Conservation (phyloP, 2,888 invertebrate species). For the Muschampia plurimacula region DNA sequence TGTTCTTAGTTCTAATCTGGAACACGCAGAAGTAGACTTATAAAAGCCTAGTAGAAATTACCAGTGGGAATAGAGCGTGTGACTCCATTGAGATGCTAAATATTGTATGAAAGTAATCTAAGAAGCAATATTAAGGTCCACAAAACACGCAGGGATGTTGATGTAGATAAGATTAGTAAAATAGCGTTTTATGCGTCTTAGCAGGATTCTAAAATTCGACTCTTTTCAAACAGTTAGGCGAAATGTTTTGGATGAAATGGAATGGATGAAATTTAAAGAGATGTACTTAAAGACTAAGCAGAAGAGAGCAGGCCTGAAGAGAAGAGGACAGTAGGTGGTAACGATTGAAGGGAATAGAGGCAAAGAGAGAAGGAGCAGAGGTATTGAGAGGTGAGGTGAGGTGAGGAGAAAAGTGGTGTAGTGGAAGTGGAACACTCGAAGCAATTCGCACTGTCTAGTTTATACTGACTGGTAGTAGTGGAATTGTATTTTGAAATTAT, state of each 20-base stretch:
- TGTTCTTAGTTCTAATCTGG: not conserved
- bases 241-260: not conserved
- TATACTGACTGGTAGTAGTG: no score
- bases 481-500: no score
- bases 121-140: not conserved
- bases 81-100: not conserved
- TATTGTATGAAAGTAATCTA: slow-evolving; percentile 20
- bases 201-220: not conserved
- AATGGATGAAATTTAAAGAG: no score
- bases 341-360: no score
- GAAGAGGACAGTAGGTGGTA: no score
- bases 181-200: not conserved
- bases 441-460: no score
- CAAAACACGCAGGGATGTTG: not conserved
- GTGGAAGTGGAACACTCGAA: no score
- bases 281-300: not conserved
- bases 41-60: not conserved
- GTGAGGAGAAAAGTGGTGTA: no score
- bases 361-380: no score
- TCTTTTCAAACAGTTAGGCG: not conserved
- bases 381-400: no score
- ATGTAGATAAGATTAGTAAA: not conserved
- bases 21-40: not conserved
- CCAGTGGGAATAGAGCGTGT: not conserved
- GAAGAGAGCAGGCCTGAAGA: no score